A percentile compares a stretch with the other conserved stretches of the same genome.
Conservation (phyloP, 2,888 invertebrate species). For the Drosophila atroscutellata region DNA sequence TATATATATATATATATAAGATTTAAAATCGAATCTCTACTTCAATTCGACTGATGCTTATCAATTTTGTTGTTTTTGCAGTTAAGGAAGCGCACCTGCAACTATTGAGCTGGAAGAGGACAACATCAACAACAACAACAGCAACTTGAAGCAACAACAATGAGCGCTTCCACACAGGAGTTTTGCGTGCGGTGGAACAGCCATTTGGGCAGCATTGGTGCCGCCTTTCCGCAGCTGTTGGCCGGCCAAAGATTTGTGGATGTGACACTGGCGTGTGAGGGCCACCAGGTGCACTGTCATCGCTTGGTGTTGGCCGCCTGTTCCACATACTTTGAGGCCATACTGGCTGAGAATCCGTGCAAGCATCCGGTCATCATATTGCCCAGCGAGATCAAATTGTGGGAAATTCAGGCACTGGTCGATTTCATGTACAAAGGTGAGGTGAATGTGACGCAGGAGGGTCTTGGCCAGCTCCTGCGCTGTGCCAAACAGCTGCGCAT, state of each 20-base stretch:
- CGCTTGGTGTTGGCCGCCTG: conserved; percentile 94
- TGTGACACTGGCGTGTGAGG: conserved; percentile 95
- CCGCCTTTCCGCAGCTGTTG: conserved; percentile 84
- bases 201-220: conserved; percentile 85
- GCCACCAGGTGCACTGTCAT: conserved; percentile 92
- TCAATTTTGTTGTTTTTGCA: neutral
- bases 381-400: conserved; percentile 93
- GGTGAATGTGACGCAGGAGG: conserved; percentile 94
- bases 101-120: neutral
- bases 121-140: neutral
- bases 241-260: conserved; percentile 89
- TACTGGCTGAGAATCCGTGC: conserved; percentile 93
- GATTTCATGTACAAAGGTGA: conserved; percentile 97
- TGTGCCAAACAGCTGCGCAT: conserved; percentile 94
- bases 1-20: neutral
- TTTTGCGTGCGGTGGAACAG: conserved; percentile 85
- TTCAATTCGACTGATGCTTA: neutral
- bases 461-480: conserved; percentile 91
- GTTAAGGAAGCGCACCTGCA: neutral
- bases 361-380: conserved; percentile 93
- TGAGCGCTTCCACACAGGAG: conserved; percentile 79
- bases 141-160: conserved; percentile 16
- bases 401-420: conserved; percentile 93
- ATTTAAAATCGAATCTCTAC: neutral
- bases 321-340: conserved; percentile 92